phyloP scores from a whole-genome alignment of 2,113 vertebrate species.

The Tangachromis dhanisi region DNA sequence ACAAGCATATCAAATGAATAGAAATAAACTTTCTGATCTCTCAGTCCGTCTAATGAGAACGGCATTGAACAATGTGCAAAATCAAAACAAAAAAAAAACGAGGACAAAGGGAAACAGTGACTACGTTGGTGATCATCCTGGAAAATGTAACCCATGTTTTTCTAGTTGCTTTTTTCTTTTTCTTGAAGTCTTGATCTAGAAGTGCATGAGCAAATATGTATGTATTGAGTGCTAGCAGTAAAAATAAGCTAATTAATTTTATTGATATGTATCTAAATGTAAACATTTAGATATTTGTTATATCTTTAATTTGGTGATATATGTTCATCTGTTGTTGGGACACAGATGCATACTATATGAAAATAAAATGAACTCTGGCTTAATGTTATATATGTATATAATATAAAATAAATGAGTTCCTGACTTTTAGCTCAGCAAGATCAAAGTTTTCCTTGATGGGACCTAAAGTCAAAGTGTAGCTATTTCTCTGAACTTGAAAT shows the following conservation, averaged over 20 bases:
- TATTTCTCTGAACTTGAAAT: constrained; percentile 20
- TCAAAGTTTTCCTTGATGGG: neutral
- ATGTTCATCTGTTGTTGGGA: neutral
- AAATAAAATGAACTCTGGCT: neutral
- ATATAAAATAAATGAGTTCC: neutral
- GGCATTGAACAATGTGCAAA: neutral
- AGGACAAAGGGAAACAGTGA: neutral
- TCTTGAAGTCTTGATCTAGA: neutral
- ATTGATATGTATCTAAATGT: neutral
- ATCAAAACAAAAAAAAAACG: neutral
- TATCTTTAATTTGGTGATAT: neutral
- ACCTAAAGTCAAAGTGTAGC: neutral
- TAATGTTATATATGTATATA: neutral
- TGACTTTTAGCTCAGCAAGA: neutral
- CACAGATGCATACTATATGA: neutral
- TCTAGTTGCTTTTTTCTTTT: neutral
- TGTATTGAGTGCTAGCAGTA: neutral
- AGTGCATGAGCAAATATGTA: neutral
- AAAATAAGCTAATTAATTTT: neutral
- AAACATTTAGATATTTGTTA: neutral
- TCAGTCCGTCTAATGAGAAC: neutral
- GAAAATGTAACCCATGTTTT: neutral
- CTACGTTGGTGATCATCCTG: neutral
- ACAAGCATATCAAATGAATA: constrained; percentile 22
- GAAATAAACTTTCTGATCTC: constrained; percentile 8